A percentile compares a stretch with the other conserved stretches of the same genome.
phyloP scores from a whole-genome alignment of 2,113 vertebrate genomes.

The Eublepharis macularius region DNA sequence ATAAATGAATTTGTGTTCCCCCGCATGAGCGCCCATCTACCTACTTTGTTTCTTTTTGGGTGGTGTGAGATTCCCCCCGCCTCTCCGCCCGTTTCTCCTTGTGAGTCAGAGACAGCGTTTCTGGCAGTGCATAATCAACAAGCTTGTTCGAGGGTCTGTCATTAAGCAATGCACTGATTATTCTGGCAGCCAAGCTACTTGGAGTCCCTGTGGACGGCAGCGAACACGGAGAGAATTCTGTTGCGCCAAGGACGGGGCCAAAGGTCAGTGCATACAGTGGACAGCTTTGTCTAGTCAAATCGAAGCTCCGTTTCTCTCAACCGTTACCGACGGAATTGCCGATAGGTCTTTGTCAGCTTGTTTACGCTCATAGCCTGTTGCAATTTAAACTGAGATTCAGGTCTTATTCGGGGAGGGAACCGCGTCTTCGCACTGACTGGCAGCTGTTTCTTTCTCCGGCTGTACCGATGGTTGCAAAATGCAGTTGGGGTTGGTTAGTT shows the following conservation, averaged over 20 bases:
- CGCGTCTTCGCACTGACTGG: slow-evolving; percentile 42
- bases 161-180: slow-evolving; percentile 75
- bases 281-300: slow-evolving; percentile 77
- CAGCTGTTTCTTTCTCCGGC: slow-evolving; percentile 47
- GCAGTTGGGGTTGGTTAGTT: slow-evolving; percentile 23
- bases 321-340: slow-evolving; percentile 67
- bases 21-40: not conserved
- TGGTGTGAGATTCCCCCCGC: not conserved
- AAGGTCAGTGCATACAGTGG: slow-evolving; percentile 71
- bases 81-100: too few relatives aligned
- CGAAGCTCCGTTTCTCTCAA: slow-evolving; percentile 61
- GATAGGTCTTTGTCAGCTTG: slow-evolving; percentile 71
- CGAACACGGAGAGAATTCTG: slow-evolving; percentile 77
- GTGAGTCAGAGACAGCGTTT: slow-evolving; percentile 6
- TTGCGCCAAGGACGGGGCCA: slow-evolving; percentile 72
- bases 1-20: not conserved
- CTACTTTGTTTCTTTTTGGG: slow-evolving; percentile 27
- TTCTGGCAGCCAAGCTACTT: slow-evolving; percentile 67
- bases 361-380: slow-evolving; percentile 64
- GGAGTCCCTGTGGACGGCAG: slow-evolving; percentile 66
- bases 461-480: slow-evolving; percentile 5
- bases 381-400: slow-evolving; percentile 70
- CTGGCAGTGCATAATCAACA: slow-evolving; percentile 59
- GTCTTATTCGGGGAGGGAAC: slow-evolving; percentile 28
- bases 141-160: slow-evolving; percentile 62